Evolutionary conservation across 2,797 vertebrate genomes (phyloP).

Genomic region (Artibeus jamaicensis): DNA sequence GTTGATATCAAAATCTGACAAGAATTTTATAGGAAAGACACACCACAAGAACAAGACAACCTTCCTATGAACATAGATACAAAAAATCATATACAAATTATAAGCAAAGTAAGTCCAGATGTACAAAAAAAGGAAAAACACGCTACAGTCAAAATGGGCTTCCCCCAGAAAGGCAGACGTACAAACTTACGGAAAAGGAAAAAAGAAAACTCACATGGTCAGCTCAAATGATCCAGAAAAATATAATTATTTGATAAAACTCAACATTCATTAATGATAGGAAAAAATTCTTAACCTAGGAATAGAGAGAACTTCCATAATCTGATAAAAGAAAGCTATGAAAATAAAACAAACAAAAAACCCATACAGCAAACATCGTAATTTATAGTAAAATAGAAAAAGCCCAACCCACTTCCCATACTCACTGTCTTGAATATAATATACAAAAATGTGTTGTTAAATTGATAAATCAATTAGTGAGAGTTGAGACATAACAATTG

Average conservation of each 20-base stretch:
- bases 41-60: not conserved
- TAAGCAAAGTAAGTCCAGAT: not conserved
- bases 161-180: not conserved
- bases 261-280: not conserved
- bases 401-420: not conserved
- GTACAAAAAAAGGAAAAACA: not conserved
- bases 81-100: not conserved
- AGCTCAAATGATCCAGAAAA: not conserved
- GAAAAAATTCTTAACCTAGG: not conserved
- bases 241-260: not conserved
- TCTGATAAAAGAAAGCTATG: not conserved
- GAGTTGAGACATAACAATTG: not conserved
- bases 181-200: not conserved
- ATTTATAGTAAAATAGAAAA: not conserved
- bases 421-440: not conserved
- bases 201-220: not conserved
- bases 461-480: not conserved
- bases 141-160: not conserved
- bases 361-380: not conserved
- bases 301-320: not conserved
- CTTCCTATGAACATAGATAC: not conserved
- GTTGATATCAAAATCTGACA: not conserved
- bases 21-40: conserved; percentile 9
- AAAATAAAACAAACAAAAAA: not conserved
- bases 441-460: not conserved